phyloP scores from a whole-genome alignment of 1,140 invertebrate genomes.

The Neotoxoptera formosana region DNA sequence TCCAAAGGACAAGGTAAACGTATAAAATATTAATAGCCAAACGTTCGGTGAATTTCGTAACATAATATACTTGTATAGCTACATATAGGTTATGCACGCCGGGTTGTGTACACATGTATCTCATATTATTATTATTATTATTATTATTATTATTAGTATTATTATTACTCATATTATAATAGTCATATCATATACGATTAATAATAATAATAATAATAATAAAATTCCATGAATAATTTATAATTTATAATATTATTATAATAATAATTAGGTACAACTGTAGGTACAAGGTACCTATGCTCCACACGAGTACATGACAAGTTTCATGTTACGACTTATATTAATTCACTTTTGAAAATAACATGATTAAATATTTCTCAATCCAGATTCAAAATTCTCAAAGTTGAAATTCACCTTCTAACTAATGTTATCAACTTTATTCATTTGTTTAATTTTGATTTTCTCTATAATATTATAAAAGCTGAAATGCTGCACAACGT shows the following conservation, averaged over 20 bases:
- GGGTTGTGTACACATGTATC: background rate
- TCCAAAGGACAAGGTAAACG: background rate
- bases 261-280: no score
- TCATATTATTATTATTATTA: no score
- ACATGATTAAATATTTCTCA: background rate
- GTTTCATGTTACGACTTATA: no score
- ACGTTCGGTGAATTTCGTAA: background rate
- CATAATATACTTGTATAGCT: background rate
- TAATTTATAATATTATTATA: background rate
- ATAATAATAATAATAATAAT: background rate
- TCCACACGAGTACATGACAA: background rate
- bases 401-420: no score
- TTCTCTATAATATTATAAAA: background rate
- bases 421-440: background rate
- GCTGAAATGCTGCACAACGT: background rate
- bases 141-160: no score
- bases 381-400: background rate
- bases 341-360: background rate
- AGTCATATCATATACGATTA: background rate
- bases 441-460: background rate
- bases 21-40: background rate
- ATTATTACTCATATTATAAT: background rate
- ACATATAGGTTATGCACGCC: background rate
- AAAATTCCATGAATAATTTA: background rate
- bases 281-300: background rate